Percentiles rank a stretch among this genome's conserved stretches.
Evolutionary conservation across 37 sponge, comb jelly and placozoan species (phyloP).

Genomic region (Geodia barretti): DNA sequence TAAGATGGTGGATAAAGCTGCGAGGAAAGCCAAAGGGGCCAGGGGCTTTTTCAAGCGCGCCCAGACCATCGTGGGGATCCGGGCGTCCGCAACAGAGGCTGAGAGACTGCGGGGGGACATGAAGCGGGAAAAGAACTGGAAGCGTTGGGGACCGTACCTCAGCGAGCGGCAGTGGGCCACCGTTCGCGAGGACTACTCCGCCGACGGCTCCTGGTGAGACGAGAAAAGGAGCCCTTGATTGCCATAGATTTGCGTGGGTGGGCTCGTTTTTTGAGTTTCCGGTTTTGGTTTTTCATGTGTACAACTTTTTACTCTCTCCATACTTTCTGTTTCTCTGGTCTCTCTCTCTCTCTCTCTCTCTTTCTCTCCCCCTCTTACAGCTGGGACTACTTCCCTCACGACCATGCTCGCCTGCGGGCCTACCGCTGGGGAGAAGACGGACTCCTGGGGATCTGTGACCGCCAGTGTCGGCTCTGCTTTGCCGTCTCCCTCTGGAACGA

Average conservation of each 20-base stretch:
- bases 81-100: conserved; percentile 59
- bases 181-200: conserved; percentile 94
- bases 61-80: conserved; percentile 50
- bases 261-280: neutral
- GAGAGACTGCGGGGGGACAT: conserved; percentile 75
- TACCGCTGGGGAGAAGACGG: conserved; percentile 99
- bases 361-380: conserved; percentile 29
- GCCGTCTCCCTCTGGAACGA: conserved; percentile 88
- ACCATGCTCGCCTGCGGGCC: conserved; percentile 90
- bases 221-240: neutral
- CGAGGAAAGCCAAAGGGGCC: conserved; percentile 11
- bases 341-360: neutral
- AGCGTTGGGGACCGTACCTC: conserved; percentile 96
- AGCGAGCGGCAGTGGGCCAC: conserved; percentile 97
- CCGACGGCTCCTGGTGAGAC: conserved; percentile 84
- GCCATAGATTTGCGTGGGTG: neutral
- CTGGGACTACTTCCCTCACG: conserved; percentile 97
- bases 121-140: conserved; percentile 82
- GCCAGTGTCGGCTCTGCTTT: conserved; percentile 95
- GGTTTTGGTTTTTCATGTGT: neutral
- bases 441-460: conserved; percentile 87
- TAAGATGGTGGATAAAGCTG: neutral
- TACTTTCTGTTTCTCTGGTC: neutral
- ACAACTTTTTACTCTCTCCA: neutral
- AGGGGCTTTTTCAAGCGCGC: conserved; percentile 63